A percentile compares a stretch with the other conserved stretches of the same genome.
Evolutionary conservation across 35 echinoderm and acorn worm genomes (phyloP).

Genomic region (Hemicentrotus pulcherrimus): DNA sequence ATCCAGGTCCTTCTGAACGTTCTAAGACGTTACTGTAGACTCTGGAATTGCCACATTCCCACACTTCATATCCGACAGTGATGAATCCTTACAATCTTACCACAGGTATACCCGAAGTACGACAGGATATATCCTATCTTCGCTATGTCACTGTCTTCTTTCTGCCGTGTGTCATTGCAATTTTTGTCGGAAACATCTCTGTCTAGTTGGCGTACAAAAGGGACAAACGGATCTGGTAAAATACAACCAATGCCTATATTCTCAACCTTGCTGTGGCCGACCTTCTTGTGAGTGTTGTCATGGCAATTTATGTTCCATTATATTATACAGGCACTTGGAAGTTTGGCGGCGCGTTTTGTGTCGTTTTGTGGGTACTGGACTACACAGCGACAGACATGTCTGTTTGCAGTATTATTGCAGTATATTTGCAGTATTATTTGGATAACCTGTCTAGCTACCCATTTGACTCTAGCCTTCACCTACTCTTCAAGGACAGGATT

Average conservation of each 20-base stretch:
- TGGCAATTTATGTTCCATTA: neutral
- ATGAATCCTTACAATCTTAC: too few relatives aligned
- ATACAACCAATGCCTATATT: constrained; percentile 20
- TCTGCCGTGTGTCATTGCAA: neutral
- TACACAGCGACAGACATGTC: constrained; percentile 11
- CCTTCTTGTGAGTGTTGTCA: neutral
- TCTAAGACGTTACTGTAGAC: too few relatives aligned
- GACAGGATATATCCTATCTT: too few relatives aligned
- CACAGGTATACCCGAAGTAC: too few relatives aligned
- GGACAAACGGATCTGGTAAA: neutral
- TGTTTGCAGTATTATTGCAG: neutral
- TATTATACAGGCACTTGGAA: neutral
- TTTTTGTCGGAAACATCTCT: neutral
- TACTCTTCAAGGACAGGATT: neutral
- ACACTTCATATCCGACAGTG: too few relatives aligned
- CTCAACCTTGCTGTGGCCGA: neutral
- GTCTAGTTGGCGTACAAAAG: neutral
- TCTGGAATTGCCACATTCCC: too few relatives aligned
- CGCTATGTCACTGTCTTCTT: neutral
- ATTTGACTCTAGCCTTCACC: neutral
- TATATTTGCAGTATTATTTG: neutral
- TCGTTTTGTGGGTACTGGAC: neutral
- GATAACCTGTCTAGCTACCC: neutral
- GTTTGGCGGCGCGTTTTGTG: neutral
- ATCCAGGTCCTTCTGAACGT: too few relatives aligned